Percentiles rank a stretch among this genome's conserved stretches.
Evolutionary conservation across 2,888 invertebrate species (phyloP).

Genomic region (Ceramica pisi): DNA sequence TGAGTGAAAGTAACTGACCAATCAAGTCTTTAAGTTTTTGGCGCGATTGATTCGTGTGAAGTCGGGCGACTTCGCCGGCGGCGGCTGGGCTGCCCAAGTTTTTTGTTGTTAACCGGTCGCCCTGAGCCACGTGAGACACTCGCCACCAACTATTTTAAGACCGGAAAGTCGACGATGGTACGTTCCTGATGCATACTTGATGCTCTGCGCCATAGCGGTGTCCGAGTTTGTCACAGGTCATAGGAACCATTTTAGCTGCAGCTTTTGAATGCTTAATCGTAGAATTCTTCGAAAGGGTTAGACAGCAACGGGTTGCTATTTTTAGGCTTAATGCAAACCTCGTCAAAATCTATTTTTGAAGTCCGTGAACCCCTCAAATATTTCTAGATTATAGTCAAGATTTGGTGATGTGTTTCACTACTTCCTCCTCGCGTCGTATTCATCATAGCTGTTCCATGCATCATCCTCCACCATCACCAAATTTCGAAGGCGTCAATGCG

Average conservation of each 20-base stretch:
- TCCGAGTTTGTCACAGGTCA: background rate
- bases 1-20: background rate
- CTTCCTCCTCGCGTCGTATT: no score
- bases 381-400: background rate
- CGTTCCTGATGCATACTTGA: background rate
- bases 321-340: background rate
- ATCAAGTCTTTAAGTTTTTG: background rate
- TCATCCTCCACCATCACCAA: no score
- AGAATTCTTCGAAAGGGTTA: background rate
- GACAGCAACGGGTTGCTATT: background rate
- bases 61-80: constrained; percentile 16
- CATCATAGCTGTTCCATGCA: no score
- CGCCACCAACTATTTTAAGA: constrained; percentile 4
- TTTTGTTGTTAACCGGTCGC: background rate
- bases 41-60: constrained; percentile 3
- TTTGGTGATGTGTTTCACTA: background rate
- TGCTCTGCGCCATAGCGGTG: background rate
- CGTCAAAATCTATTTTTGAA: background rate
- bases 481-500: no score
- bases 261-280: background rate
- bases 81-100: background rate
- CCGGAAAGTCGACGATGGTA: background rate
- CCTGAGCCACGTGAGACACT: background rate
- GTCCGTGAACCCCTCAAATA: background rate
- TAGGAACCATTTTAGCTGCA: background rate